These are phyloP conservation scores for Cheilosia vulpina DNA, from an alignment of 2,888 invertebrate species.

Conservation along the genomic window DNA sequence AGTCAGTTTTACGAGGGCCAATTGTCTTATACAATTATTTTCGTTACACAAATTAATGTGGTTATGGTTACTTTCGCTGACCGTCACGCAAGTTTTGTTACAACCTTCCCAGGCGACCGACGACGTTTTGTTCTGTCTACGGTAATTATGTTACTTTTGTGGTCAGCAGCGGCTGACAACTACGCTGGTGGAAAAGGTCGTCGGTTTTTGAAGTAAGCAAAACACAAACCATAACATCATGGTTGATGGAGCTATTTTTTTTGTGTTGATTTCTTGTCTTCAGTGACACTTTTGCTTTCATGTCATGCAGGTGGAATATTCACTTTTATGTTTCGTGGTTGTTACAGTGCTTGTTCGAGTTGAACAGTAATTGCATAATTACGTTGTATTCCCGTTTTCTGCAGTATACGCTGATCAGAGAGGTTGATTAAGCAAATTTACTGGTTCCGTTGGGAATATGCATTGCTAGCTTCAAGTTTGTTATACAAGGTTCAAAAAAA, in stretches of 20 bases:
- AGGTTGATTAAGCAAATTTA: neutral
- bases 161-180: conserved; percentile 3
- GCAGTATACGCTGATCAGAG: neutral
- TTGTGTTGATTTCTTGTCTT: neutral
- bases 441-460: too few species aligned
- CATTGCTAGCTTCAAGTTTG: too few species aligned
- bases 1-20: neutral
- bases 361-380: neutral
- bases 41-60: conserved; percentile 9
- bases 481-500: too few species aligned
- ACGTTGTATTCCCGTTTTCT: neutral
- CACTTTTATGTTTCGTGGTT: too few species aligned
- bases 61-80: conserved; percentile 41
- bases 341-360: neutral
- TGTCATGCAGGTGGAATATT: too few species aligned
- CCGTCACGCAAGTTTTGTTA: conserved; percentile 29
- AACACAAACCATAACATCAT: neutral
- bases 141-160: conserved; percentile 14
- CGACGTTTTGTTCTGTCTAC: neutral
- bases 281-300: neutral
- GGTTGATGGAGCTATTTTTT: neutral
- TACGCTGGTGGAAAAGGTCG: conserved; percentile 21
- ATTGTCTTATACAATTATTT: neutral
- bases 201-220: neutral
- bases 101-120: conserved; percentile 16